These are phyloP conservation scores for Micrastur ruficollis DNA, from an alignment of 2,797 vertebrate species.

Conservation along the genomic window DNA sequence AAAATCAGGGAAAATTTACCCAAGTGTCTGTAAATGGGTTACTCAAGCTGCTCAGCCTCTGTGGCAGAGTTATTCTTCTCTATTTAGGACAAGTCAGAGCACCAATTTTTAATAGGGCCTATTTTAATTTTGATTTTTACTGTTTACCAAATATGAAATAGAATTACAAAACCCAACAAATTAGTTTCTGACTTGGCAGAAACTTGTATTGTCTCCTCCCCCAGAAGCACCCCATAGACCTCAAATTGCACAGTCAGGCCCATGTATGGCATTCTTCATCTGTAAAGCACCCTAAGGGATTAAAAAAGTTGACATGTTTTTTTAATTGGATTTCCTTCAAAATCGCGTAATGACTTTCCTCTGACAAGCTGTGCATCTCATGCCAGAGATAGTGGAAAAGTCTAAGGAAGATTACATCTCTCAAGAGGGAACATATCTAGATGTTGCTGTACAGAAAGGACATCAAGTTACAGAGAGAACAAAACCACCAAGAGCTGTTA, in stretches of 20 bases:
- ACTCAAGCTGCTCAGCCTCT: neutral
- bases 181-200: neutral
- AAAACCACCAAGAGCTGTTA: neutral
- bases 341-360: neutral
- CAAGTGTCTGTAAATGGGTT: neutral
- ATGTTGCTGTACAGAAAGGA: neutral
- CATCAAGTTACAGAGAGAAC: neutral
- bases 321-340: slow-evolving; percentile 27
- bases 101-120: neutral
- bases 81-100: neutral
- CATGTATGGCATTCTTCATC: slow-evolving; percentile 30
- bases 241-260: neutral
- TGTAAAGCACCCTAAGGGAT: neutral
- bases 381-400: neutral
- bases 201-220: neutral
- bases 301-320: neutral
- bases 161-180: neutral
- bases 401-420: neutral
- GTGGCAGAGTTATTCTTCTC: neutral
- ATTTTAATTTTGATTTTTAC: neutral
- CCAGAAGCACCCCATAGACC: neutral
- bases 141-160: neutral
- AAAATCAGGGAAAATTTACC: neutral
- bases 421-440: neutral
- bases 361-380: neutral